Percentiles rank a stretch among this genome's conserved stretches.
phyloP scores from a whole-genome alignment of 2,797 vertebrate genomes.

The Megalops cyprinoides region DNA sequence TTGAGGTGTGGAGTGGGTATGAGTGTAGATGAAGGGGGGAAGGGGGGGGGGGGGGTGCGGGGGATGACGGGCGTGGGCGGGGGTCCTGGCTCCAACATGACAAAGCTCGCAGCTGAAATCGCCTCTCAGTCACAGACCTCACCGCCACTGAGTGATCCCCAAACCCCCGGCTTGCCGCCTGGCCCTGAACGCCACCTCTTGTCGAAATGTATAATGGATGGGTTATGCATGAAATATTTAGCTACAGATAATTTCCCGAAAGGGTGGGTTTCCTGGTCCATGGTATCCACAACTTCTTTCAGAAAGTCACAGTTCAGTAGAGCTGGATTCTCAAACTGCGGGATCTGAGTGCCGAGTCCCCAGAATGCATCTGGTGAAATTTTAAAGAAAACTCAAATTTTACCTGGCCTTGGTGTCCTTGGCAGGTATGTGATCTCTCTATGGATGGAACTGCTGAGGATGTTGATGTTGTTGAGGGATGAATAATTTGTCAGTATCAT shows the following conservation, averaged over 20 bases:
- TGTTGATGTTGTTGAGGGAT: background rate
- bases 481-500: background rate
- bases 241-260: background rate
- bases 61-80: background rate
- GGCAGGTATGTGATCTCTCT: background rate
- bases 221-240: constrained; percentile 9
- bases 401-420: too few relatives aligned
- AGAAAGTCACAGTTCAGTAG: constrained; percentile 8
- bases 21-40: background rate
- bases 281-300: background rate
- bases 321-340: background rate
- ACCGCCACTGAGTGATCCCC: background rate
- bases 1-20: too few relatives aligned
- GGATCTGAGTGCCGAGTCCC: background rate
- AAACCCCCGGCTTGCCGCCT: background rate
- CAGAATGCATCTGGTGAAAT: background rate
- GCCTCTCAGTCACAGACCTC: background rate
- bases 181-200: background rate
- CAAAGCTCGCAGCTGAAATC: background rate
- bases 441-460: background rate
- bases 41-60: background rate
- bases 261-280: background rate
- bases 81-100: background rate
- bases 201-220: constrained; percentile 4
- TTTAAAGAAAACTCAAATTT: background rate